Base-by-base conservation (phyloP, 1,140 invertebrate genomes). In the Agrypnia vestita region DNA sequence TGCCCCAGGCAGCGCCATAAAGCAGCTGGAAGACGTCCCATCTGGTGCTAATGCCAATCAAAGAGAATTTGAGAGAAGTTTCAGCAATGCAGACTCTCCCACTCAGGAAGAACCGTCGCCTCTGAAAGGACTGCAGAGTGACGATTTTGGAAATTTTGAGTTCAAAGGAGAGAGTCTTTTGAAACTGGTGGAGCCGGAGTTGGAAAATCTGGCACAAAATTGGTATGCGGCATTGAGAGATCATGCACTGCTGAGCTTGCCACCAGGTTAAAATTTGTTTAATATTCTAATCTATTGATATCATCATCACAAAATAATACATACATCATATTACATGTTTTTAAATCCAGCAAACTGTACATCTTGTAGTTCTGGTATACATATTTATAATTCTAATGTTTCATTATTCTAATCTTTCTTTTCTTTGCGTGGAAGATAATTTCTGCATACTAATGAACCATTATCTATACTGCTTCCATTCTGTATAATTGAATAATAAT, bases 221-320 rank as follows among this genome's bases (percentile, higher is more conserved):
- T 99, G 98, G 98, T 88, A 99, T 13, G 94, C 96, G 7, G 97
- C 97, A 1, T 90, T 99, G 75, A 95, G 95, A 87, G 98, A 99
- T 91, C 95, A 99, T 86, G 98, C 98, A 3, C 89, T 99, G 49
- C 88, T 99, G 10, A 97, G 97, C 83, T 90, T 99, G 79, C 97
- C 98, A 3, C 91, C 94, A 81, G 94, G 94, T 95, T 88, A 88
- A 84, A 85, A 17, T 69, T 74, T 80, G 74, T 56, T 78, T 75
- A 59, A 62, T 79, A 6, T 35, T 35, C 25, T 35, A 6, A 3
- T 35, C 6, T 35, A 6, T 35, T 35, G 25, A 35, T 35, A 6
- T 6, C 25, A 35, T 35, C 6, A 35, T 35, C 1, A 35, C 1
- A 6, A 35, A 35, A 35, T 35, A 35, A 35, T 35, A 35, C 25